Evolutionary conservation across 2,113 vertebrate species (phyloP).

Genomic region (Danio rerio): DNA sequence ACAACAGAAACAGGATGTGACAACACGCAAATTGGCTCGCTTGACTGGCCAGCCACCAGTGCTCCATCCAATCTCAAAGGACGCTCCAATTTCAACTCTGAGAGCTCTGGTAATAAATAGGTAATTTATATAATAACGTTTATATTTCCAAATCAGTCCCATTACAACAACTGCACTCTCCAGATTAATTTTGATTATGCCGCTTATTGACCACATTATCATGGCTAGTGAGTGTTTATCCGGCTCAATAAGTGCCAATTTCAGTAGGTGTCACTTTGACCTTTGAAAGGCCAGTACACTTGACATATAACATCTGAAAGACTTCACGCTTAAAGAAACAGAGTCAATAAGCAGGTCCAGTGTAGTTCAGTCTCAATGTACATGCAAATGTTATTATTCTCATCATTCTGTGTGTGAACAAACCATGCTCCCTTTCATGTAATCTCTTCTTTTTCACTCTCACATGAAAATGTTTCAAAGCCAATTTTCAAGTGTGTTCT

Average conservation of each 20-base stretch:
- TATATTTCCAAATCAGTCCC: slow-evolving; percentile 59
- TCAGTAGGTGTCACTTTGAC: slow-evolving; percentile 1
- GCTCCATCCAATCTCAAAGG: slow-evolving; percentile 38
- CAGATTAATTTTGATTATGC: slow-evolving; percentile 56
- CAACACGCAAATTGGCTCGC: slow-evolving; percentile 3
- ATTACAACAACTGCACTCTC: slow-evolving; percentile 55
- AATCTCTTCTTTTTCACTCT: too few relatives aligned
- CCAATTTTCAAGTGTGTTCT: too few relatives aligned
- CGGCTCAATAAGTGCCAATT: slow-evolving; percentile 26
- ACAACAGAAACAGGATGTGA: slow-evolving; percentile 26
- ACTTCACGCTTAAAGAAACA: background rate
- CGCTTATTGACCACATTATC: slow-evolving; percentile 55
- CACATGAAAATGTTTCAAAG: too few relatives aligned
- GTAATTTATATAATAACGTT: slow-evolving; percentile 62
- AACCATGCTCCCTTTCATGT: too few relatives aligned
- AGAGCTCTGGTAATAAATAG: slow-evolving; percentile 53
- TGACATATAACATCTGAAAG: background rate
- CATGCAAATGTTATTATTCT: too few relatives aligned
- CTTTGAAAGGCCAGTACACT: background rate
- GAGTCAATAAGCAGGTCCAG: too few relatives aligned
- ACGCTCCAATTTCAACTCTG: slow-evolving; percentile 33
- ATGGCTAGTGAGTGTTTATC: slow-evolving; percentile 57
- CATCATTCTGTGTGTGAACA: too few relatives aligned
- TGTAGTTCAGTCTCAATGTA: too few relatives aligned
- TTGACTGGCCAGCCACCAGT: slow-evolving; percentile 39